Percentiles rank a stretch among this genome's conserved stretches.
These are phyloP conservation scores for Epinotia ramella DNA, from an alignment of 2,888 invertebrate species.

Conservation along the genomic window DNA sequence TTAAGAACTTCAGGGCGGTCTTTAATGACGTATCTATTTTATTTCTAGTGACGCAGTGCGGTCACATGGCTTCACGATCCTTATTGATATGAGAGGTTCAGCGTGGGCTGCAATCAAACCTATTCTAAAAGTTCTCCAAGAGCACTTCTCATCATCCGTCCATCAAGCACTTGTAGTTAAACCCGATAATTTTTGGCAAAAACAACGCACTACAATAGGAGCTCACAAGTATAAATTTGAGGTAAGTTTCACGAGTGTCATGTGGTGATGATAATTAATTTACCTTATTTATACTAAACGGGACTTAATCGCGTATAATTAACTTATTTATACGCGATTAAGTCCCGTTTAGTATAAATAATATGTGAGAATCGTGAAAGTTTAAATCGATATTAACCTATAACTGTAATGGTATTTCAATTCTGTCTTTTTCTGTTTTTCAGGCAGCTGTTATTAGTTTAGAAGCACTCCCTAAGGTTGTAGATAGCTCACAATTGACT, in stretches of 20 bases:
- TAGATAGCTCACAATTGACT: slow-evolving; percentile 97
- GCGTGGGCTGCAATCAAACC: slow-evolving; percentile 99
- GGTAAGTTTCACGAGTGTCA: slow-evolving; percentile 80
- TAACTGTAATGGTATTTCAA: slow-evolving; percentile 39
- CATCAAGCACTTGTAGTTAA: slow-evolving; percentile 98
- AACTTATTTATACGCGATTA: too few relatives aligned
- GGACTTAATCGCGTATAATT: too few relatives aligned
- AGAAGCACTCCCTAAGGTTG: slow-evolving; percentile 96
- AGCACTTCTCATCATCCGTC: slow-evolving; percentile 96
- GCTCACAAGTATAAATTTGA: slow-evolving; percentile 99
- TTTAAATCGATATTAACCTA: too few relatives aligned
- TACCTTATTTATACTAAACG: background rate
- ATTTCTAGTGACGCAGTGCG: slow-evolving; percentile 92
- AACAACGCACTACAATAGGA: slow-evolving; percentile 98
- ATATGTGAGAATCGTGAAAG: too few relatives aligned
- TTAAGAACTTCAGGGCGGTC: background rate
- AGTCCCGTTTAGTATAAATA: too few relatives aligned
- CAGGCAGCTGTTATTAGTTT: slow-evolving; percentile 98
- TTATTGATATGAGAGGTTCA: slow-evolving; percentile 98
- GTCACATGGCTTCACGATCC: slow-evolving; percentile 96
- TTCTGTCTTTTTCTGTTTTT: slow-evolving; percentile 63
- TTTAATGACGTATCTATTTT: slow-evolving; percentile 43
- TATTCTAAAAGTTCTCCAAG: slow-evolving; percentile 98
- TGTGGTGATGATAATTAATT: slow-evolving; percentile 14
- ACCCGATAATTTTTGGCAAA: slow-evolving; percentile 99